Conservation (phyloP, 2,113 vertebrate genomes). For the Talpa occidentalis region DNA sequence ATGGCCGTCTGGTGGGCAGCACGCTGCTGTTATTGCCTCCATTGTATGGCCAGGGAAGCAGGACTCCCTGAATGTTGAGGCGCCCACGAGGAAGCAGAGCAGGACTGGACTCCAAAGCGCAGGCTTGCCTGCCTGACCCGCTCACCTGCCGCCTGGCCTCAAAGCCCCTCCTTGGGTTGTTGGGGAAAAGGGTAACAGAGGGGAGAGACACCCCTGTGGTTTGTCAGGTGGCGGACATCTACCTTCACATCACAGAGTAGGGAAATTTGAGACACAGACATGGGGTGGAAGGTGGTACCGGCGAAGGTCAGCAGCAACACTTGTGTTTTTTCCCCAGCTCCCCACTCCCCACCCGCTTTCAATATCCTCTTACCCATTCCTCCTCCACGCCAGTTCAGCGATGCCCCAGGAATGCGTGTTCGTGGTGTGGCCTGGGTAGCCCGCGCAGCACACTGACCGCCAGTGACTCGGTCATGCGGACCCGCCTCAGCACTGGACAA, state of each 20-base stretch:
- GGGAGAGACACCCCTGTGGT: background rate
- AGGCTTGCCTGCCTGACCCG: background rate
- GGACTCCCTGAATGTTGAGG: background rate
- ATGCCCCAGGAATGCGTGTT: background rate
- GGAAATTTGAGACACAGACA: background rate
- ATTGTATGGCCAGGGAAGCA: background rate
- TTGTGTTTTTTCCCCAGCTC: background rate
- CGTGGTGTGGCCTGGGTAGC: background rate
- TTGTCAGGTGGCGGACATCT: background rate
- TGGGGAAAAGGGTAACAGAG: background rate
- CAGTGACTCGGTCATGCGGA: background rate
- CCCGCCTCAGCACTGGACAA: background rate
- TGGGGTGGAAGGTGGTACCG: background rate
- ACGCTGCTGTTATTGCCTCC: background rate
- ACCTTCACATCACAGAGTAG: background rate
- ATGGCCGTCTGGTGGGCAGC: accelerated
- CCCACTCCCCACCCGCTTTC: background rate
- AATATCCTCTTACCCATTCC: background rate
- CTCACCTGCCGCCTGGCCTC: background rate
- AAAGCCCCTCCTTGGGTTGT: background rate
- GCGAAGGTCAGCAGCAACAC: background rate
- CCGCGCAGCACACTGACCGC: background rate
- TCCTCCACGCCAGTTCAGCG: accelerated
- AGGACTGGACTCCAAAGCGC: accelerated
- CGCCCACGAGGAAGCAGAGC: background rate